Evolutionary conservation across 2,888 invertebrate species (phyloP).

Genomic region (Tetramorium bicarinatum): DNA sequence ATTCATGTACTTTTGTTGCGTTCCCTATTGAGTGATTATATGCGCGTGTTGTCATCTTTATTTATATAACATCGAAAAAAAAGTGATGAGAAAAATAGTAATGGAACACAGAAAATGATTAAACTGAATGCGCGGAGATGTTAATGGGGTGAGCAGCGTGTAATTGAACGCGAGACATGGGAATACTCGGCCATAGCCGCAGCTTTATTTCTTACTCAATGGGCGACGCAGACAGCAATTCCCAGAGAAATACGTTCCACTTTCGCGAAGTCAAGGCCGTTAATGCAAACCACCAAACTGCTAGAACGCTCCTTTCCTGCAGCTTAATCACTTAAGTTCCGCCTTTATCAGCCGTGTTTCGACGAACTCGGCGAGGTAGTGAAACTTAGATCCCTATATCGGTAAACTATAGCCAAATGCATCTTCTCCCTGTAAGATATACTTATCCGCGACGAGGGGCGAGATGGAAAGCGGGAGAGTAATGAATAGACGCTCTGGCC

Average conservation of each 20-base stretch:
- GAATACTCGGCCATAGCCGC: conserved; percentile 71
- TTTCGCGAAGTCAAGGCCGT: conserved; percentile 75
- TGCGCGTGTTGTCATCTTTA: not conserved
- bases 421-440: conserved; percentile 41
- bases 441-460: conserved; percentile 12
- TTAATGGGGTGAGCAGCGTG: conserved; percentile 71
- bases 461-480: not conserved
- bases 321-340: conserved; percentile 77
- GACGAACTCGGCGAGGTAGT: conserved; percentile 59
- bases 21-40: not conserved
- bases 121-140: conserved; percentile 70
- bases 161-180: conserved; percentile 74
- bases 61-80: not conserved
- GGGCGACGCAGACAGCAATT: conserved; percentile 76
- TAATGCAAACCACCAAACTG: conserved; percentile 78
- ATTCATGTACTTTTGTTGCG: not conserved
- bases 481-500: conserved; percentile 21
- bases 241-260: conserved; percentile 74
- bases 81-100: conserved; percentile 2
- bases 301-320: conserved; percentile 72
- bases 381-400: conserved; percentile 62
- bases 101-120: conserved; percentile 61
- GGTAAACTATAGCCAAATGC: conserved; percentile 36
- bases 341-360: conserved; percentile 76
- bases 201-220: conserved; percentile 77